Evolutionary conservation across 2,888 invertebrate genomes (phyloP), one percentile per base, ranked within the genome.

Genomic region (Pyrrhia umbra): DNA sequence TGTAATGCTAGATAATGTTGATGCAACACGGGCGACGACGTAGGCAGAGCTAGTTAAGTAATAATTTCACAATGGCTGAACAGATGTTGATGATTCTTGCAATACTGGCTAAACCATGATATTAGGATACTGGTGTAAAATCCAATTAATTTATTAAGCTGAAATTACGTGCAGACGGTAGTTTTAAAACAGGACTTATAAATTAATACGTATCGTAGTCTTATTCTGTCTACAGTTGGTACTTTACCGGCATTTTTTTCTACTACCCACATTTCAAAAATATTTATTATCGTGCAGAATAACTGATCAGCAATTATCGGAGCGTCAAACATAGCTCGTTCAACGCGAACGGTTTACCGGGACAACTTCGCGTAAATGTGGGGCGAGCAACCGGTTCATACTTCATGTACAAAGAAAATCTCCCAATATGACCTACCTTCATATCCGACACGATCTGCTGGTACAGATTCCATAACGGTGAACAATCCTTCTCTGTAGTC

Each of bases 381-480:
- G 86, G 82, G 57, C 88, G 79, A 56, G 56, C 25, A 70, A 83
- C 86, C 79, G 82, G 80, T 81, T 74, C 60, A 60, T 77, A 73
- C 64, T 73, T 77, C 59, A 75, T 64, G 69, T 58, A 75, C 68
- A 78, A 78, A 75, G 69, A 73, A 78, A 67, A 72, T 65, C 73
- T 79, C 61, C 45, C 55, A 66, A 69, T 67, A 58, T 79, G 81
- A 92, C 96, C 95, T 96, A 99, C 99, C 98, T 99, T 99, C 98
- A 99, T 97, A 92, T 99, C 99, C 87, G 97, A 97, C 85, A 99
- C 97, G 84, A 99, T 98, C 92, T 98, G 98, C 94, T 99, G 98
- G 92, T 99, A 99, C 82, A 99, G 96, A 88, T 97, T 98, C 92
- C 99, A 99, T 87, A 99, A 95, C 81, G 98, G 98, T 90, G 97